Percentiles rank a stretch among this genome's conserved stretches.
These are phyloP conservation scores for Manis pentadactyla DNA, from an alignment of 2,797 vertebrate genomes.

Conservation along the genomic window DNA sequence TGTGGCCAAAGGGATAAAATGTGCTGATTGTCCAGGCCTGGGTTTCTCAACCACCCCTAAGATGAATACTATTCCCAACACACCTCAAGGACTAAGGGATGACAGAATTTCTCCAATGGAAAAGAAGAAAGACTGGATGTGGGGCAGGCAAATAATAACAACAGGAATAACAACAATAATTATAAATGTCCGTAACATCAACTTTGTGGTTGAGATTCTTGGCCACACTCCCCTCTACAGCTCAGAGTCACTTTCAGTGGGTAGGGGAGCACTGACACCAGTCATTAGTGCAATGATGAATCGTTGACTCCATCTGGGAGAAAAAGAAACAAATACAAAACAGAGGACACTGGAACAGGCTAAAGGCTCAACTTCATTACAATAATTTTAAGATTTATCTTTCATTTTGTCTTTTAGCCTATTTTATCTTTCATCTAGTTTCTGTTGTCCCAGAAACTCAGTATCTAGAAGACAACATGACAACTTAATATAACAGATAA, in stretches of 20 bases:
- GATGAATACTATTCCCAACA: neutral
- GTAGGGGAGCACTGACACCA: neutral
- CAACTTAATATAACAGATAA: constrained; percentile 38
- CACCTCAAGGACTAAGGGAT: neutral
- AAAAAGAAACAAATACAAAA: neutral
- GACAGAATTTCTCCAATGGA: constrained; percentile 16
- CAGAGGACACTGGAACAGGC: neutral
- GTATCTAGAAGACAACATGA: neutral
- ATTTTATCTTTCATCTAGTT: constrained; percentile 21
- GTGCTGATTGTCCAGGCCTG: neutral
- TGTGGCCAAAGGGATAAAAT: constrained; percentile 17
- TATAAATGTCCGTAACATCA: neutral
- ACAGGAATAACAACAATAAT: neutral
- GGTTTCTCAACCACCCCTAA: neutral
- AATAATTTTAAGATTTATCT: neutral
- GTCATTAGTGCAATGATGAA: neutral
- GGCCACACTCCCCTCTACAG: neutral
- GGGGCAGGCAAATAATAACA: neutral
- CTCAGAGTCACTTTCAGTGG: neutral
- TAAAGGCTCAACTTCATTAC: constrained; percentile 29
- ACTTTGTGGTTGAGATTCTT: constrained; percentile 33
- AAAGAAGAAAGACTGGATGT: constrained; percentile 32
- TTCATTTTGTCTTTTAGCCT: constrained; percentile 17
- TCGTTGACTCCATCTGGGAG: neutral
- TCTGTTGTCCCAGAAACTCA: neutral